Conservation (phyloP, 1,140 invertebrate species). For the Trichonephila clavata region DNA sequence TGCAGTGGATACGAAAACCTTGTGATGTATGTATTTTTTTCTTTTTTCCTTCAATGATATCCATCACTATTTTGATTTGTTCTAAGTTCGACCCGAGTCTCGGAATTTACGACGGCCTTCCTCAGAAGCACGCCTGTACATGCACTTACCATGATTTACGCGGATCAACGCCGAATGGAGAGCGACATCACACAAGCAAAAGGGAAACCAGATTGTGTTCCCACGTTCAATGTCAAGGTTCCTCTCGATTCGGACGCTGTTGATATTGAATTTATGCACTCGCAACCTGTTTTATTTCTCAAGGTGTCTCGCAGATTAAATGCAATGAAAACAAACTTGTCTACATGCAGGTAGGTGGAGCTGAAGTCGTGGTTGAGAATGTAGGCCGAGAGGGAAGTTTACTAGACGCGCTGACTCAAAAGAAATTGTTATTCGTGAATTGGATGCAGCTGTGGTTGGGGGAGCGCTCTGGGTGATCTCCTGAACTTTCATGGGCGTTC, state of each 20-base stretch:
- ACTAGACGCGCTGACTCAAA: neutral
- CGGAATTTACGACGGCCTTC: neutral
- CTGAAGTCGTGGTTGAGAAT: conserved; percentile 28
- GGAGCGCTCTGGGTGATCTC: neutral
- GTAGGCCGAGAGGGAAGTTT: conserved; percentile 41
- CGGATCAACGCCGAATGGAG: neutral
- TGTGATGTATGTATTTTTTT: too few species aligned
- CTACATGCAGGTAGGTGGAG: conserved; percentile 53
- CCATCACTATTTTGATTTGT: neutral
- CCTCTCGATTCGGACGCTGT: neutral
- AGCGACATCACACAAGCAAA: neutral
- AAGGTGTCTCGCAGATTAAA: neutral
- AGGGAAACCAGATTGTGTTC: neutral
- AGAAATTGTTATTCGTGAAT: neutral
- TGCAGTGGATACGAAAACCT: too few species aligned
- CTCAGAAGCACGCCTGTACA: neutral
- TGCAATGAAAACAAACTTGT: neutral
- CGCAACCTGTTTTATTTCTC: conserved; percentile 46
- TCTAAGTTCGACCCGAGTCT: neutral
- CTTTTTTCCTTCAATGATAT: too few species aligned
- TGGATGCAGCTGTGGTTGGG: neutral
- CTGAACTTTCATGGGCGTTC: conserved; percentile 45
- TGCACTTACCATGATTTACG: conserved; percentile 7
- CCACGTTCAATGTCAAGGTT: conserved; percentile 45
- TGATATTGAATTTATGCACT: neutral